Evolutionary conservation across 1,140 invertebrate species (phyloP), one percentile per base, ranked within the genome.

Genomic region (Lanistes nyassanus): DNA sequence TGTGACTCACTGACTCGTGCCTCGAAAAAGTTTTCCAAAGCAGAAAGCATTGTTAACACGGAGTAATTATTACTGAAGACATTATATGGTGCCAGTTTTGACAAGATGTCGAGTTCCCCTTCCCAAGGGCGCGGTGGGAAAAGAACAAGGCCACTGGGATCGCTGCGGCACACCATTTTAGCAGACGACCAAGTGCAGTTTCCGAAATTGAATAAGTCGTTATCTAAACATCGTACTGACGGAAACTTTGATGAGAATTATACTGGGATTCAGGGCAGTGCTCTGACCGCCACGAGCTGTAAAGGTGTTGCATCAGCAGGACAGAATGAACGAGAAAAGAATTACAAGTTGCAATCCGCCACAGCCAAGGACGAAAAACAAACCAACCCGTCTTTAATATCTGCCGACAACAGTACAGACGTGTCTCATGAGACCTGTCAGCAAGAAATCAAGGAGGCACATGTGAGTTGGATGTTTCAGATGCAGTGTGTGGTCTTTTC

Each of bases 241-340:
- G 64, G 72, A 36, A 79, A 79, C 39, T 31, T 80, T 21, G 70
- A 81, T 26, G 74, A 55, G 37, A 31, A 72, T 19, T 76, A 77
- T 39, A 31, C 70, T 26, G 82, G 82, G n/a, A 80, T 82, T n/a
- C 80, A 79, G n/a, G 81, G 81, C 3, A 84, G 77, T 72, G 83
- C 81, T 23, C 75, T 84, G 80, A 60, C 80, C 62, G 76, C 82
- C 0, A 76, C 82, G 0, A 71, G 76, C 1, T 75, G 62, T 23
- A 76, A 74, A 42, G 66, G 71, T 19, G 6, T 21, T 4, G 56
- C 58, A 62, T 64, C 39, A 3, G 21, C 74, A 21, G 60, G 65
- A 34, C 21, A 62, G 42, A 64, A 26, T 23, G 34, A 34, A 29
- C 0, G 58, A 74, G 31, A 74, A 55, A 26, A 66, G 70, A 16